Evolutionary conservation across 2,888 invertebrate species (phyloP).

Genomic region (Chrysotoxum bicinctum): DNA sequence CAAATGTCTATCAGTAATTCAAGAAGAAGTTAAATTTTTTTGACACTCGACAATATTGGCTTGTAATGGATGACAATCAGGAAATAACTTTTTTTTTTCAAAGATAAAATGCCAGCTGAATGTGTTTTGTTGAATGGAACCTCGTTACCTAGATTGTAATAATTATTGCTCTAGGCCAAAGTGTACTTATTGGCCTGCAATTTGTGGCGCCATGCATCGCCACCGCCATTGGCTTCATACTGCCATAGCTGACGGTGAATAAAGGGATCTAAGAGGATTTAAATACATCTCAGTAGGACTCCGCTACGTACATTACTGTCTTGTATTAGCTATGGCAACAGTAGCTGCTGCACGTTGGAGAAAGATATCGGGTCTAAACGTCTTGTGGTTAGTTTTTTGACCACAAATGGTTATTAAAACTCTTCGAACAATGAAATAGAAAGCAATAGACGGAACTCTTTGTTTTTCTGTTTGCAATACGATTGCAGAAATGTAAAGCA

Average conservation of each 20-base stretch:
- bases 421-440: constrained; percentile 48
- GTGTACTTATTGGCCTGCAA: constrained; percentile 21
- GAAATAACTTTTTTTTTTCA: constrained; percentile 35
- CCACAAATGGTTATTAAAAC: constrained; percentile 47
- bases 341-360: neutral
- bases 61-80: constrained; percentile 64
- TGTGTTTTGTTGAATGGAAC: neutral
- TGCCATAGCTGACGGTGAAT: neutral
- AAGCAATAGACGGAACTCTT: constrained; percentile 34
- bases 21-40: constrained; percentile 50
- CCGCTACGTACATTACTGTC: constrained; percentile 13
- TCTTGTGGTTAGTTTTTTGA: constrained; percentile 36
- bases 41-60: constrained; percentile 61
- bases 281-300: constrained; percentile 13
- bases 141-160: constrained; percentile 57
- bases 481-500: constrained; percentile 32
- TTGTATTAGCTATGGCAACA: neutral
- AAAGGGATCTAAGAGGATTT: constrained; percentile 51
- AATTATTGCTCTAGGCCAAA: constrained; percentile 35
- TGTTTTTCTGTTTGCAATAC: constrained; percentile 13
- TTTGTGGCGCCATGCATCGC: constrained; percentile 13
- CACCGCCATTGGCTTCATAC: too few relatives aligned
- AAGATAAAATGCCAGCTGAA: constrained; percentile 13
- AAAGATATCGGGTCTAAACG: constrained; percentile 24
- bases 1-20: constrained; percentile 37